These are phyloP conservation scores for Leucoma salicis DNA, from an alignment of 2,888 invertebrate genomes.

Conservation along the genomic window DNA sequence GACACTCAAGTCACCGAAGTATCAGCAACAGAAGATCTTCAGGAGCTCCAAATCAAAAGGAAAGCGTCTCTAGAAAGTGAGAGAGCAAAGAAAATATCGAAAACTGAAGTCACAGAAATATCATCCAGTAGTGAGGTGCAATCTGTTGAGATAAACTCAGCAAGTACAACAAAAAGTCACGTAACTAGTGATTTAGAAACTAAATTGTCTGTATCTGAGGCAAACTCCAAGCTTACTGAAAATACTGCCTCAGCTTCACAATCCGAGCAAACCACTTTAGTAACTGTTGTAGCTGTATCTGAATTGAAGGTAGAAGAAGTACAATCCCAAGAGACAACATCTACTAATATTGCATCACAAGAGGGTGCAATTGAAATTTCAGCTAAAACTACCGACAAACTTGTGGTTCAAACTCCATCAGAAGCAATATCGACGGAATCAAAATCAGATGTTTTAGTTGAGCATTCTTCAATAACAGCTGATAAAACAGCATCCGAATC, in stretches of 20 bases:
- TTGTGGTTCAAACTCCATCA: conserved; percentile 19
- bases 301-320: conserved; percentile 38
- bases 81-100: conserved; percentile 60
- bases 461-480: conserved; percentile 5
- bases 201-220: conserved; percentile 58
- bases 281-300: conserved; percentile 42
- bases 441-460: not conserved
- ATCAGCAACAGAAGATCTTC: conserved; percentile 48
- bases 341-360: conserved; percentile 12
- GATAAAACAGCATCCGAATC: conserved; percentile 9
- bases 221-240: conserved; percentile 50
- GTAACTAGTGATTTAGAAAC: conserved; percentile 57
- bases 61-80: conserved; percentile 65
- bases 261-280: conserved; percentile 43
- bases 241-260: conserved; percentile 45
- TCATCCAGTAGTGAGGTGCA: conserved; percentile 53
- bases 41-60: conserved; percentile 57
- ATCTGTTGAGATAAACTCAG: conserved; percentile 35
- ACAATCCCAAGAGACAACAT: conserved; percentile 20
- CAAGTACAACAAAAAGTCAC: conserved; percentile 47
- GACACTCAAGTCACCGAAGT: conserved; percentile 39
- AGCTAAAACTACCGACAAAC: conserved; percentile 19
- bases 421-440: not conserved
- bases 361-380: conserved; percentile 3
- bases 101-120: conserved; percentile 58